phyloP scores from a whole-genome alignment of 1,140 invertebrate species.

The Drosophila orena region DNA sequence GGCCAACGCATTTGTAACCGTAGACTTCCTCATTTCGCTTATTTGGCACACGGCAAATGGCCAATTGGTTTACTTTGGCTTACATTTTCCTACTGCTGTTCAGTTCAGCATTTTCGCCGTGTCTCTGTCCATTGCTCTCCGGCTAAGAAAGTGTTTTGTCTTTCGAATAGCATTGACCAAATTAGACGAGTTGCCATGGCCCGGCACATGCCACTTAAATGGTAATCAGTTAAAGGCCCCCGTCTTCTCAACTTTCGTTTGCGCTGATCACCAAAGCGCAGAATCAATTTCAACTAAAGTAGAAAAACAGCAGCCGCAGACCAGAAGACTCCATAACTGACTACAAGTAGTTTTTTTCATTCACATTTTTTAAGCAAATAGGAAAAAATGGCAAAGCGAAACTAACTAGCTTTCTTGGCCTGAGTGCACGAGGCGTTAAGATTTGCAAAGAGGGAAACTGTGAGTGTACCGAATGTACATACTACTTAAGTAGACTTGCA shows the following conservation, averaged over 20 bases:
- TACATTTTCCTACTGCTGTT: conserved; percentile 41
- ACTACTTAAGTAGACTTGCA: conserved; percentile 15
- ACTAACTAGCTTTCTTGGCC: conserved; percentile 33
- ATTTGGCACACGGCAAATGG: conserved; percentile 50
- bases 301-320: conserved; percentile 1
- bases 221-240: conserved; percentile 58
- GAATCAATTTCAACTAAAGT: conserved; percentile 48
- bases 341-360: conserved; percentile 12
- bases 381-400: conserved; percentile 4
- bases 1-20: conserved; percentile 59
- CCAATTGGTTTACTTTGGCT: conserved; percentile 65
- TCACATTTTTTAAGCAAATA: conserved; percentile 14
- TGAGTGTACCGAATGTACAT: conserved; percentile 6
- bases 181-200: conserved; percentile 64
- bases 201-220: conserved; percentile 63
- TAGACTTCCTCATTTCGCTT: conserved; percentile 69
- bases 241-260: conserved; percentile 70
- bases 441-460: conserved; percentile 36
- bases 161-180: conserved; percentile 66
- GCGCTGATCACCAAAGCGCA: conserved; percentile 58
- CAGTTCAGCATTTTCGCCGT: conserved; percentile 21
- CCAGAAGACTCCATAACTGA: conserved; percentile 19
- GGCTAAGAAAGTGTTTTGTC: conserved; percentile 64
- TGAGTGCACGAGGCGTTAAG: conserved; percentile 51
- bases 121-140: conserved; percentile 7